Base-by-base conservation (phyloP, 2,888 invertebrate species). In the Acanthococcus lagerstroemiae region DNA sequence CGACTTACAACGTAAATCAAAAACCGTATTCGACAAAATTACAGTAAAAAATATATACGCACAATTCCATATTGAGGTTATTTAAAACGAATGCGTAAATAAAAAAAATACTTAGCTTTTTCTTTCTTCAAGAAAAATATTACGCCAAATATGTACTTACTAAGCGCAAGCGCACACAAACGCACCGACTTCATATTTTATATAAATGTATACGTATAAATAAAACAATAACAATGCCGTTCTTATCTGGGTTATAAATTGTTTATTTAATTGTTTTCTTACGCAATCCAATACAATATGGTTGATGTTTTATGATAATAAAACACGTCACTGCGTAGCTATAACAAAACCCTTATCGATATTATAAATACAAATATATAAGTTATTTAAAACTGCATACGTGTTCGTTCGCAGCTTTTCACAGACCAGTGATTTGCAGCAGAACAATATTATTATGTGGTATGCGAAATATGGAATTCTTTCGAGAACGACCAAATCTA, bases 271-370 rank as follows among this genome's bases (percentile, higher is more conserved):
- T 55, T 65, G 45, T 45, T 65, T 21, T 52, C 24, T 55, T 65
- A 55, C 50, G 55, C 65, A 65, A 55, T 56, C 56, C 48, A 65
- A 65, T 46, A 22, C 55, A 65, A 65, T 63, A 63, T 63, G 52
- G 63, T 63, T 63, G 52, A 50, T 63, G 52, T 63, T 63, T 63
- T 52, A 63, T 63, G 54, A 63, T 63, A 63, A 63, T 63, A 63
- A 63, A 63, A 63, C 54, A 63, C 63, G 63, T 63, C 63, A 63
- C 30, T 24, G 50, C 27, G 19, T 52, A 54, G 52, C 37, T 63
- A 54, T 37, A 63, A 54, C 63, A 63, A 63, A 54, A 54, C 52
- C 52, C 63, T 63, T 63, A 63, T 63, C 63, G 63, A 63, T 54
- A 63, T 63, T 61, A 52, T 61, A 61, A 25, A 52, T 22, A 22